Evolutionary conservation across 2,113 vertebrate genomes (phyloP).

Genomic region (Chauna torquata): DNA sequence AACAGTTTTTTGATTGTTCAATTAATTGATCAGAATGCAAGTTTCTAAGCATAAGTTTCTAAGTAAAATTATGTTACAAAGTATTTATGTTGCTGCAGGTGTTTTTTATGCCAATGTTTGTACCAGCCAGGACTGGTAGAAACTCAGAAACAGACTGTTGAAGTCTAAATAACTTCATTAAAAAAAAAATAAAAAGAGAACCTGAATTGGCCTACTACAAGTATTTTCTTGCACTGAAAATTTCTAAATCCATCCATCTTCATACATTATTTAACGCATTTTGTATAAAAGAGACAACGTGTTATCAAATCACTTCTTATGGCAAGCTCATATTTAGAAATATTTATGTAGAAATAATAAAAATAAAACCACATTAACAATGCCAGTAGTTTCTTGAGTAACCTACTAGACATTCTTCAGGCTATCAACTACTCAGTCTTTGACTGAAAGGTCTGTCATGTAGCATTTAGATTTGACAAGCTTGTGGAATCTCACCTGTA

Average conservation of each 20-base stretch:
- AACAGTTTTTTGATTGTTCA: not conserved
- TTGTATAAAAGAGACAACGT: not conserved
- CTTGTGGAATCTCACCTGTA: not conserved
- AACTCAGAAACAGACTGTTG: not conserved
- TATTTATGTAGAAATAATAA: not conserved
- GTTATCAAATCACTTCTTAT: not conserved
- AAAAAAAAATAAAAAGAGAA: not conserved
- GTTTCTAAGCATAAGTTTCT: not conserved
- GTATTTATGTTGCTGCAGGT: not conserved
- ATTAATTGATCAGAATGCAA: not conserved
- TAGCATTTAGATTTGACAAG: not conserved
- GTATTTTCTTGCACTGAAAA: not conserved
- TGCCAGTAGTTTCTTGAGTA: not conserved
- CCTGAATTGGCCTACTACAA: not conserved
- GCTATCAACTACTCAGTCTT: not conserved
- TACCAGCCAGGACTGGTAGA: not conserved
- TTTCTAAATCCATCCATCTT: not conserved
- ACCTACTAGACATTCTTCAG: not conserved
- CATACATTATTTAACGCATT: not conserved
- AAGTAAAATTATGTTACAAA: not conserved
- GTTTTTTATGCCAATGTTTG: not conserved
- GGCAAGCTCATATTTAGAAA: not conserved
- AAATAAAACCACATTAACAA: not conserved
- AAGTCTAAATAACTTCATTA: not conserved
- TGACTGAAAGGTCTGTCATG: not conserved